Conservation (phyloP, 2,797 vertebrate genomes). For the Pogoniulus pusillus region DNA sequence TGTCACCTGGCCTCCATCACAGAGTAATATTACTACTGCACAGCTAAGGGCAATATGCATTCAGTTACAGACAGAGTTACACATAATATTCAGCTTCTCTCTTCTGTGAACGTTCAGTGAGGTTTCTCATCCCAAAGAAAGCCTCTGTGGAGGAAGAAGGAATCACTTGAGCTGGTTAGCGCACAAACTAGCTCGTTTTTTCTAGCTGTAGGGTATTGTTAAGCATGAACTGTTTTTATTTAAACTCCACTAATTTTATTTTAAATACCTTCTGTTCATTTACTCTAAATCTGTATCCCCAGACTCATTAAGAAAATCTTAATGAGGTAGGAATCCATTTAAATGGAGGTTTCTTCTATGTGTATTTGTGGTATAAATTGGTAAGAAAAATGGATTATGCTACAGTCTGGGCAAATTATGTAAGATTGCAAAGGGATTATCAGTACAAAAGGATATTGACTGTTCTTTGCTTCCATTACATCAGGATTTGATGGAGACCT, state of each 20-base stretch:
- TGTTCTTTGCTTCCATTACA: background rate
- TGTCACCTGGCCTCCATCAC: background rate
- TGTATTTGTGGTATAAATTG: background rate
- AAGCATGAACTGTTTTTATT: conserved; percentile 5
- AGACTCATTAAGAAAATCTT: conserved; percentile 19
- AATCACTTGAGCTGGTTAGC: background rate
- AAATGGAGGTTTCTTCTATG: background rate
- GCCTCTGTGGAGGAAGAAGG: background rate
- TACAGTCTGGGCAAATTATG: background rate
- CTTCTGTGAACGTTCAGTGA: background rate
- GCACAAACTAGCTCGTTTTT: background rate
- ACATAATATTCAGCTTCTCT: rapidly evolving
- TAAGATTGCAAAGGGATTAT: background rate
- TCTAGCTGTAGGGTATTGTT: conserved; percentile 9
- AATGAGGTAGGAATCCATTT: conserved; percentile 33
- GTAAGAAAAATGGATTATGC: background rate
- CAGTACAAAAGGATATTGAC: background rate
- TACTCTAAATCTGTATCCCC: conserved; percentile 17
- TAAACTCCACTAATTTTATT: conserved; percentile 33
- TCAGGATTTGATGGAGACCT: background rate
- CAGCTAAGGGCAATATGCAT: background rate
- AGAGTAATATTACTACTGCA: background rate
- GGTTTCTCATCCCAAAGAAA: background rate
- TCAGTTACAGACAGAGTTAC: background rate
- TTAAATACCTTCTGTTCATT: conserved; percentile 31